Evolutionary conservation across 2,797 vertebrate species (phyloP).

Genomic region (Oryzias sinensis): DNA sequence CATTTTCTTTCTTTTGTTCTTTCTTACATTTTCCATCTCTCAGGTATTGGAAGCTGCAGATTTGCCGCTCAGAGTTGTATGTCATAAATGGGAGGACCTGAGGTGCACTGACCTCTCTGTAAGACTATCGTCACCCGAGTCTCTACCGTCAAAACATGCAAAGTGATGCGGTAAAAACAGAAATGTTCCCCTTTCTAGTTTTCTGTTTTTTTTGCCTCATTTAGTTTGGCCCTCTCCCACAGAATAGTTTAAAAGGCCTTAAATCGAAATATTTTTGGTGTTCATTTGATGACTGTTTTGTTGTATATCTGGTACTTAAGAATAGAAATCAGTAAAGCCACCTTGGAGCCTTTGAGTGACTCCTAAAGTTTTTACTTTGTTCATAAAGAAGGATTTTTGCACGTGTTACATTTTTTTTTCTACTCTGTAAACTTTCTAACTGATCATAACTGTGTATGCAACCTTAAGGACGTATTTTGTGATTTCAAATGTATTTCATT

Average conservation of each 20-base stretch:
- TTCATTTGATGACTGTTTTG: too few relatives aligned
- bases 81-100: conserved; percentile 1
- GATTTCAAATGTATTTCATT: too few relatives aligned
- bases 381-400: conserved; percentile 41
- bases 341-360: conserved; percentile 9
- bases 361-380: neutral
- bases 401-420: conserved; percentile 12
- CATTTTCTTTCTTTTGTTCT: conserved; percentile 2
- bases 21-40: conserved; percentile 41
- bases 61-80: conserved; percentile 8
- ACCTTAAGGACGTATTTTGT: too few relatives aligned
- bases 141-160: conserved; percentile 16
- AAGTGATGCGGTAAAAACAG: conserved; percentile 9
- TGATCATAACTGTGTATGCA: neutral
- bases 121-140: conserved; percentile 42
- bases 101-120: conserved; percentile 16
- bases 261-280: neutral
- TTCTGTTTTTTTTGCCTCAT: neutral
- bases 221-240: neutral
- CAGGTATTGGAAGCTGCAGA: conserved; percentile 46
- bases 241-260: conserved; percentile 38
- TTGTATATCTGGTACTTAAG: too few relatives aligned
- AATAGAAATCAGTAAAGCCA: neutral
- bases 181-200: conserved; percentile 14
- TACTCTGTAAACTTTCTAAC: neutral